phyloP scores from a whole-genome alignment of 2,797 vertebrate genomes.

The Bradypus variegatus region DNA sequence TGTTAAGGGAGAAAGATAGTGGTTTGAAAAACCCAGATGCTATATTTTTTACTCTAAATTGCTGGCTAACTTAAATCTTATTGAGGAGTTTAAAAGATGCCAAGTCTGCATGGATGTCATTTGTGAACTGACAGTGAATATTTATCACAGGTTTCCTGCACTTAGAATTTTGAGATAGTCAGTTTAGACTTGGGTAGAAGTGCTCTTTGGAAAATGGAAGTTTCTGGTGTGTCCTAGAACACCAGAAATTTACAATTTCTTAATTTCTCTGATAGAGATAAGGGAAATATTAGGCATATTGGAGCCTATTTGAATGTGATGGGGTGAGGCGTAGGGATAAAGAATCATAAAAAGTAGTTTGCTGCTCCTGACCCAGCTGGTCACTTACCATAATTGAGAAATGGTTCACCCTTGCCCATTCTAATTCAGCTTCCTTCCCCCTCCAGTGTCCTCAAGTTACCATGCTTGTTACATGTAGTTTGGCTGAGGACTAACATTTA shows the following conservation, averaged over 20 bases:
- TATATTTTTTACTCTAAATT: slow-evolving; percentile 25
- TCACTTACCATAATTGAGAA: neutral
- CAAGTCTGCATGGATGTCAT: neutral
- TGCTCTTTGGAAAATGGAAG: neutral
- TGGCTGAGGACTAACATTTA: neutral
- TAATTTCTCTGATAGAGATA: neutral
- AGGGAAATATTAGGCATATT: neutral
- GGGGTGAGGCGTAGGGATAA: neutral
- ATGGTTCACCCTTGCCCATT: neutral
- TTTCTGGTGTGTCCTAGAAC: neutral
- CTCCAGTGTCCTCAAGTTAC: neutral
- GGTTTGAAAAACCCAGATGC: neutral
- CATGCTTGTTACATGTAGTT: neutral
- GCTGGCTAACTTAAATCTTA: slow-evolving; percentile 1
- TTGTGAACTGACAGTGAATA: neutral
- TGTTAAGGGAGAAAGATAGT: slow-evolving; percentile 15
- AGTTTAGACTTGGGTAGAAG: neutral
- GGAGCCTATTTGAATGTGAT: neutral
- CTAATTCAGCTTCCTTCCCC: neutral
- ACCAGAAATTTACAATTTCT: slow-evolving; percentile 21
- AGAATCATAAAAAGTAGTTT: slow-evolving; percentile 8
- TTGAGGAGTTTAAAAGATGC: neutral
- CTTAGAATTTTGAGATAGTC: slow-evolving; percentile 12
- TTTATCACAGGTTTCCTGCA: neutral
- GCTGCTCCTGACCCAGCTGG: neutral